A percentile compares a stretch with the other conserved stretches of the same genome.
These are phyloP conservation scores for Ptychadena robeensis DNA, from an alignment of 2,797 vertebrate species.

Conservation along the genomic window DNA sequence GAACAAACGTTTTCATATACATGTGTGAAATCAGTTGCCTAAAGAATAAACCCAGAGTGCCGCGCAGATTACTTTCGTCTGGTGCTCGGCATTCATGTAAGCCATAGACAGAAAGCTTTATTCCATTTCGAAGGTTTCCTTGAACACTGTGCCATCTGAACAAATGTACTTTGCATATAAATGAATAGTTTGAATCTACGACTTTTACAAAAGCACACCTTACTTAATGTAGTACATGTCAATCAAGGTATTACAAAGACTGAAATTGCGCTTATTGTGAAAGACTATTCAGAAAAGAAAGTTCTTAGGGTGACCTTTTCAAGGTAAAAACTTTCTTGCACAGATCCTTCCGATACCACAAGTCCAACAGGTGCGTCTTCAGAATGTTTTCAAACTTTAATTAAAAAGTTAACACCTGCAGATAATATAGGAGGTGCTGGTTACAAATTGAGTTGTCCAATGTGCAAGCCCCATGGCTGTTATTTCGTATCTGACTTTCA, in stretches of 20 bases:
- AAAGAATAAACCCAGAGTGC: not conserved
- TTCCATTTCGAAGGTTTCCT: not conserved
- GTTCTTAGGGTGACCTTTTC: not conserved
- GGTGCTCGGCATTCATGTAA: not conserved
- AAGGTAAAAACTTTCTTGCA: not conserved
- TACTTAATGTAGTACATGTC: not conserved
- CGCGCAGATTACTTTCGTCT: not conserved
- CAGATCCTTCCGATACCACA: not conserved
- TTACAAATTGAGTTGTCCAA: not conserved
- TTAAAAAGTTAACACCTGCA: not conserved
- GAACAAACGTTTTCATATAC: no score
- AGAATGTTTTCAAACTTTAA: not conserved
- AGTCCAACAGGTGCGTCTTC: not conserved
- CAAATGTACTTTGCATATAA: slow-evolving; percentile 22
- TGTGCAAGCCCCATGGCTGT: not conserved
- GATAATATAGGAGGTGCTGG: no score
- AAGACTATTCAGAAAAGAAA: not conserved
- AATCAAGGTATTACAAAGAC: not conserved
- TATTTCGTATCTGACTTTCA: no score
- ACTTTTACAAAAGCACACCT: not conserved
- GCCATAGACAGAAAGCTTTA: not conserved
- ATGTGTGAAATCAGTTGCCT: not conserved
- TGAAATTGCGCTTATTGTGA: slow-evolving; percentile 2
- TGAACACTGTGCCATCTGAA: not conserved
- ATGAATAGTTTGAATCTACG: not conserved